phyloP scores from a whole-genome alignment of 2,797 vertebrate genomes.

The Myiothlypis chrysogaster region DNA sequence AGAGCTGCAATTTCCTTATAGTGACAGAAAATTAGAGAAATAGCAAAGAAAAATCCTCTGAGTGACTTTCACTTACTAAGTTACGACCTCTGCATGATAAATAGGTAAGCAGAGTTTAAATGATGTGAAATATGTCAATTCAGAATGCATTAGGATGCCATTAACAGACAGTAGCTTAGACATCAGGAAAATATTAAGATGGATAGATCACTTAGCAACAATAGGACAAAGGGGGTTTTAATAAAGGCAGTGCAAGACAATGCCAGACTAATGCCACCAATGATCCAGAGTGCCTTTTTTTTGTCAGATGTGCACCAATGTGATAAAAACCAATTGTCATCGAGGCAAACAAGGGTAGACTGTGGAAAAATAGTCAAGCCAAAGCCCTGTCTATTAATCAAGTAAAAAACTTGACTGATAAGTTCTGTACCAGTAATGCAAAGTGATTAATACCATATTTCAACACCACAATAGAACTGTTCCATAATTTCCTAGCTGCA shows the following conservation, averaged over 20 bases:
- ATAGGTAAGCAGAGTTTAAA: constrained; percentile 65
- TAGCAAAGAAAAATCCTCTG: constrained; percentile 21
- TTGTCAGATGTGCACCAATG: not conserved
- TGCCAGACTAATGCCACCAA: not conserved
- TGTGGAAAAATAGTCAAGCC: not conserved
- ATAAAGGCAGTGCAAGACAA: constrained; percentile 33
- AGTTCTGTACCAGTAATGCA: not conserved
- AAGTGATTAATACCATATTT: not conserved
- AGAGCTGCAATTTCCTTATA: constrained; percentile 44
- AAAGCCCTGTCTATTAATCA: not conserved
- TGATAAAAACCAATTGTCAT: not conserved
- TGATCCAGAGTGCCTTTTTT: not conserved
- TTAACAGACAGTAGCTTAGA: constrained; percentile 56
- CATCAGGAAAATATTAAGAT: constrained; percentile 62
- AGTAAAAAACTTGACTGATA: not conserved
- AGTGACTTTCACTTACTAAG: constrained; percentile 59
- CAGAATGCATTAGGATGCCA: constrained; percentile 56
- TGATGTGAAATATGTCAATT: constrained; percentile 59
- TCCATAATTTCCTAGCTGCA: not conserved
- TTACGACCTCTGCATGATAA: constrained; percentile 66
- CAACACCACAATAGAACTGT: not conserved
- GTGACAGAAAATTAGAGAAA: constrained; percentile 36
- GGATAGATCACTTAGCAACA: constrained; percentile 65
- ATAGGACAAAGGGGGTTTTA: constrained; percentile 56
- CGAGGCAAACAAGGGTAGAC: not conserved